Conservation (phyloP, 2,888 invertebrate species). For the Pseudolycoriella hygida region DNA sequence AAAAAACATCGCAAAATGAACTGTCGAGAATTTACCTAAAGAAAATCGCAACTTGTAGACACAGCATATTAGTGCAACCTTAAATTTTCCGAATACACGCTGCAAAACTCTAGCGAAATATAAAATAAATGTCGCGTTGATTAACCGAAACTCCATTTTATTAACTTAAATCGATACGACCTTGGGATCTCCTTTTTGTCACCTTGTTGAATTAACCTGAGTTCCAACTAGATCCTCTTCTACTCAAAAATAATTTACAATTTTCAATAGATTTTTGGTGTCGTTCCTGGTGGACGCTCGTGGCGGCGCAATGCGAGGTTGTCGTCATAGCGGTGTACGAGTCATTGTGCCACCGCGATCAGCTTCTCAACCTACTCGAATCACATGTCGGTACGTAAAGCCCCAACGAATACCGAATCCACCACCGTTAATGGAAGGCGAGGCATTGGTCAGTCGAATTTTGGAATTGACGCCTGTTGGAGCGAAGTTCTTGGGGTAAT, state of each 20-base stretch:
- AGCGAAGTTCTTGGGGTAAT: conserved; percentile 88
- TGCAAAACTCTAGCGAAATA: no score
- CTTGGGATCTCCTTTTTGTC: not conserved
- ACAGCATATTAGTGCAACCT: no score
- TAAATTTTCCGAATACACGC: no score
- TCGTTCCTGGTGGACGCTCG: conserved; percentile 98
- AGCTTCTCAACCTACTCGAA: conserved; percentile 86
- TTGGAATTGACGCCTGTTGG: conserved; percentile 91
- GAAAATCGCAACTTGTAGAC: no score
- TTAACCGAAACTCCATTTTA: no score
- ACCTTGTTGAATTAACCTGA: not conserved
- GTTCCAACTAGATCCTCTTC: not conserved
- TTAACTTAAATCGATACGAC: not conserved
- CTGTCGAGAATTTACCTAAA: no score
- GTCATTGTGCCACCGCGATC: conserved; percentile 93
- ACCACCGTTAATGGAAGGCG: conserved; percentile 95
- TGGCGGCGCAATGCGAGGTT: conserved; percentile 97
- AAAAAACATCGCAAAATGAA: no score
- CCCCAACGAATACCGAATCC: conserved; percentile 50
- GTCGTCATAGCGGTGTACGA: conserved; percentile 91
- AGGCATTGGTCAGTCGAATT: conserved; percentile 86
- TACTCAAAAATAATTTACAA: not conserved
- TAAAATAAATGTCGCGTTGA: no score
- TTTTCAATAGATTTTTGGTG: conserved; percentile 66
- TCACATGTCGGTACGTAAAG: conserved; percentile 85